Evolutionary conservation across 2,797 vertebrate genomes (phyloP).

Genomic region (Microctenopoma stevenorrisi): DNA sequence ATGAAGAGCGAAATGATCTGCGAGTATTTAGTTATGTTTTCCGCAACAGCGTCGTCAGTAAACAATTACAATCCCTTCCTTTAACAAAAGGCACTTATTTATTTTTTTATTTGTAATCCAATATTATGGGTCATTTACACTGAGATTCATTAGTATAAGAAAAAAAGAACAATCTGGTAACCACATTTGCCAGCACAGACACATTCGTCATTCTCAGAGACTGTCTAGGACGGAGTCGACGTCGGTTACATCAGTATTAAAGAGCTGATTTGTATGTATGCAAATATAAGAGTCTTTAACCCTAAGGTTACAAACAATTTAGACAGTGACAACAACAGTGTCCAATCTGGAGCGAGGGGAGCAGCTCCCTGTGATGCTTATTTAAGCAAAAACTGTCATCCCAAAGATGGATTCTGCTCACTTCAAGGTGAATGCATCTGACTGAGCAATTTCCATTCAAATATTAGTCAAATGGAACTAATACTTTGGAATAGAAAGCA

Average conservation of each 20-base stretch:
- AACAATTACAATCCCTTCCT: constrained; percentile 26
- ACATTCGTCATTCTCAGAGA: neutral
- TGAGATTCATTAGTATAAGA: constrained; percentile 26
- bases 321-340: constrained; percentile 56
- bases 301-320: constrained; percentile 74
- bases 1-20: constrained; percentile 57
- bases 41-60: constrained; percentile 17
- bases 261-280: constrained; percentile 71
- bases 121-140: constrained; percentile 43
- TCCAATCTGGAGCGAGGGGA: constrained; percentile 50
- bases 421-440: constrained; percentile 75
- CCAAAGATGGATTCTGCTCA: constrained; percentile 59
- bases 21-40: constrained; percentile 40
- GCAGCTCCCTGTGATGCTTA: constrained; percentile 50
- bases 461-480: constrained; percentile 77
- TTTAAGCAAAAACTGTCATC: constrained; percentile 65
- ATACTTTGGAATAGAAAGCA: constrained; percentile 59
- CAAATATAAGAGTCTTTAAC: constrained; percentile 67
- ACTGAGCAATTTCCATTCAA: constrained; percentile 73
- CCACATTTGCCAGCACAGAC: constrained; percentile 10
- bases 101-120: constrained; percentile 2
- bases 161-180: constrained; percentile 2
- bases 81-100: constrained; percentile 1
- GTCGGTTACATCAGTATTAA: constrained; percentile 64
- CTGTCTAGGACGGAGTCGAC: constrained; percentile 27